Base-by-base conservation (phyloP, 2,888 invertebrate species). In the Orthosia cruda region DNA sequence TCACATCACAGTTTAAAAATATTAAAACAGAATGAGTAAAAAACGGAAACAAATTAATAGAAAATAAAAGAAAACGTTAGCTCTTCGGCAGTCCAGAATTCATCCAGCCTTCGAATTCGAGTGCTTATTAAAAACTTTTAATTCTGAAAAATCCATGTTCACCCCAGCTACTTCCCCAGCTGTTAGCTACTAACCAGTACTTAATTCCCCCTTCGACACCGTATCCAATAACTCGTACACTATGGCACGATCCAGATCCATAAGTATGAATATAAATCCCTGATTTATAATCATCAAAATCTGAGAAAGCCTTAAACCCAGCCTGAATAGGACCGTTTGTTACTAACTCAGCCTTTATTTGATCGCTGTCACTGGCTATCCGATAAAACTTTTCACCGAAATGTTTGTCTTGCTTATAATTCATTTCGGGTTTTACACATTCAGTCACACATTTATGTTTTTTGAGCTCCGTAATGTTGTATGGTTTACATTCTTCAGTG, bases 151-250 rank as follows among this genome's bases (percentile, higher is more conserved):
- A 57, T 26, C 81, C 81, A 0, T 58, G 26, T 57, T 81, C 71
- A 11, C 82, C 83, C 73, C 74, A 84, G 0, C 0, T 9, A 0
- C 0, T 12, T 0, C 71, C 59, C 80, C 77, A 84, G 61, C 80
- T 83, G 23, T 83, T 84, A 55, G 74, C 75, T 12, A 55, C 83
- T 26, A 84, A 65, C 83, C 80, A 80, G 20, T 74, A 84, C 15
- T 71, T 52, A 1, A 47, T 9, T 18, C 68, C 76, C 23, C 63
- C 47, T 20, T 84, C 80, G 3, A 70, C 71, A 40, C 84, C 83
- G 20, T 76, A 84, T 0, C 80, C 84, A 18, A 84, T 70, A 7
- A 83, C 26, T 5, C 70, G 69, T 3, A 84, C 77, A 13, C 71
- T 67, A 20, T 82, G 83, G 0, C 1, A 1, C 4, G 1, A 9